Evolutionary conservation across 2,888 invertebrate species (phyloP).

Genomic region (Eristalis pertinax): DNA sequence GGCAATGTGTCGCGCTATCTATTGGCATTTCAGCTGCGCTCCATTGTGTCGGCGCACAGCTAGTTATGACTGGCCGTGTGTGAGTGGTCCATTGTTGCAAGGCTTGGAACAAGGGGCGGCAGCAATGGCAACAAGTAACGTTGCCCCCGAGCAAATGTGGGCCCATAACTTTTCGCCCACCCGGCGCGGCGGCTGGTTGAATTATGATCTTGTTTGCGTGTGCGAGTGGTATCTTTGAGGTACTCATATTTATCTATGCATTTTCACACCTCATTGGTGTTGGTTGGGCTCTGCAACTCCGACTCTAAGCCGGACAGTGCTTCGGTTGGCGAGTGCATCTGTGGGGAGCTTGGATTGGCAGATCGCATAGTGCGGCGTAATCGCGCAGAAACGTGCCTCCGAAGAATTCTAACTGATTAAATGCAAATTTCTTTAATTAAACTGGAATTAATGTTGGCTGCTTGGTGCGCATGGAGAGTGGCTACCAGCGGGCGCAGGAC

Average conservation of each 20-base stretch:
- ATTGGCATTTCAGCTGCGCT: conserved; percentile 42
- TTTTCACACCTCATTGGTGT: conserved; percentile 65
- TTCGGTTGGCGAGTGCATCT: background rate
- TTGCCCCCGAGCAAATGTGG: conserved; percentile 40
- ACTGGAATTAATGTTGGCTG: conserved; percentile 58
- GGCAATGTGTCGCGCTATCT: conserved; percentile 42
- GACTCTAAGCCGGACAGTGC: background rate
- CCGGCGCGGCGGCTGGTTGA: conserved; percentile 35
- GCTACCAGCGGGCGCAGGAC: background rate
- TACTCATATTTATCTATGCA: conserved; percentile 32
- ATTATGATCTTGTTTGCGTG: conserved; percentile 68
- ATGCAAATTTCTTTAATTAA: conserved; percentile 70
- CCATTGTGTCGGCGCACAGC: conserved; percentile 57
- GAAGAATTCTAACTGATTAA: conserved; percentile 58
- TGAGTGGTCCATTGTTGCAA: conserved; percentile 29
- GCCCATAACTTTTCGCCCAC: conserved; percentile 67
- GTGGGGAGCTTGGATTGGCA: background rate
- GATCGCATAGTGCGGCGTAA: conserved; percentile 38
- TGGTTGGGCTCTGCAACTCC: background rate
- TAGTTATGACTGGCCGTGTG: conserved; percentile 36
- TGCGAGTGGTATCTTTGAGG: conserved; percentile 22
- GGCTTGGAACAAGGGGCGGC: background rate
- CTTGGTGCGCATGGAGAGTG: background rate
- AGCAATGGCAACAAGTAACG: conserved; percentile 23
- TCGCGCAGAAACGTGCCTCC: conserved; percentile 46